A percentile compares a stretch with the other conserved stretches of the same genome.
Evolutionary conservation across 1,140 invertebrate species (phyloP).

Genomic region (Nephotettix cincticeps): DNA sequence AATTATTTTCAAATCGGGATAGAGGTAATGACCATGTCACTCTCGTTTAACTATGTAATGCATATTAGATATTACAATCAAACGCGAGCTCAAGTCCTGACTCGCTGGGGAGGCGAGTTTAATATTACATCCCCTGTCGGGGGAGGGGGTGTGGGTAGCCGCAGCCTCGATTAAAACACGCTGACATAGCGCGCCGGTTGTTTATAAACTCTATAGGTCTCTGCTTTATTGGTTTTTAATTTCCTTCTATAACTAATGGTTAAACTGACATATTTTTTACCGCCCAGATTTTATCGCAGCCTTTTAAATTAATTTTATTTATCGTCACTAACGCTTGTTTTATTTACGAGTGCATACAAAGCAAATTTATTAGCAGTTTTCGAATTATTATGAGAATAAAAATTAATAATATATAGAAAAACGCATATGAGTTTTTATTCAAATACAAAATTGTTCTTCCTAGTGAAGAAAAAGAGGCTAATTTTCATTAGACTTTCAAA

Average conservation of each 20-base stretch:
- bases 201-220: neutral
- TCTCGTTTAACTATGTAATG: neutral
- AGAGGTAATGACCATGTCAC: neutral
- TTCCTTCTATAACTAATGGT: neutral
- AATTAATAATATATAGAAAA: too few species aligned
- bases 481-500: too few species aligned
- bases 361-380: too few species aligned
- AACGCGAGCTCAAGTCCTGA: neutral
- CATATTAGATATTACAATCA: slow-evolving; percentile 7
- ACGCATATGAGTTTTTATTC: too few species aligned
- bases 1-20: neutral
- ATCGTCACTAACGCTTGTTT: too few species aligned
- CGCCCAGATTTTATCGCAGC: too few species aligned
- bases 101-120: neutral
- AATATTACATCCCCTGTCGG: neutral
- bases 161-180: slow-evolving; percentile 6
- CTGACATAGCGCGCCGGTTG: neutral
- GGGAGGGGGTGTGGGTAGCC: neutral
- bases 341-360: too few species aligned
- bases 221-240: neutral
- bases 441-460: too few species aligned
- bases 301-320: too few species aligned
- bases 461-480: too few species aligned
- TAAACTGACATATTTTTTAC: too few species aligned
- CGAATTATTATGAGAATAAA: too few species aligned